These are phyloP conservation scores for Mesocricetus auratus DNA, from an alignment of 2,113 vertebrate species.

Conservation along the genomic window DNA sequence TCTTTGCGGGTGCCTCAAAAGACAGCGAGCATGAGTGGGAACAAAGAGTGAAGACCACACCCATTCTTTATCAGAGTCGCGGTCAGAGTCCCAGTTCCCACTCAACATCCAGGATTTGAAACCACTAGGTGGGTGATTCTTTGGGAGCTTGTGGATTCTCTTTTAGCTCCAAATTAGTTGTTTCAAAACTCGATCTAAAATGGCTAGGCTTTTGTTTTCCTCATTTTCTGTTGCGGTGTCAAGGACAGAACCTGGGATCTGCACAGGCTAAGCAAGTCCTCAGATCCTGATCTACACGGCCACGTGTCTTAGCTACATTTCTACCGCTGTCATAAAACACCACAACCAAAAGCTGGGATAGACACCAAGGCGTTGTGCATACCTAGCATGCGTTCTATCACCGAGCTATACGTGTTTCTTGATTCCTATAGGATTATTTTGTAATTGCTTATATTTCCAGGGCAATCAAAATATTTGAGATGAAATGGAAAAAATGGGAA, in stretches of 20 bases:
- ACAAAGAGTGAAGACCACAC: conserved; percentile 31
- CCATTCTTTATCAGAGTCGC: conserved; percentile 20
- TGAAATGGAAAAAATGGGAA: not conserved
- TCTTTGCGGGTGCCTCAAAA: conserved; percentile 9
- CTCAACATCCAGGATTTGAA: conserved; percentile 37
- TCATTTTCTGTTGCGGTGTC: not conserved
- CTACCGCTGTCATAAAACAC: not conserved
- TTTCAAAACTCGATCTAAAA: conserved; percentile 39
- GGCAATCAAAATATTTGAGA: conserved; percentile 42
- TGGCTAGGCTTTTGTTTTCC: not conserved
- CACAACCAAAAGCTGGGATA: not conserved
- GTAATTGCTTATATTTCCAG: not conserved
- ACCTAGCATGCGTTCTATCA: not conserved
- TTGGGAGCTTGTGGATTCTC: not conserved
- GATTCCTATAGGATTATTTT: not conserved
- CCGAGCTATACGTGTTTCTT: not conserved
- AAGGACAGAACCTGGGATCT: not conserved
- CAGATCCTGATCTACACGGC: not conserved
- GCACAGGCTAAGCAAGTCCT: too few species aligned
- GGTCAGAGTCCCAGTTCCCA: not conserved
- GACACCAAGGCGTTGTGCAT: not conserved
- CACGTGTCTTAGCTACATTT: not conserved
- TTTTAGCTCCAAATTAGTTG: conserved; percentile 10
- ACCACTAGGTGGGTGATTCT: not conserved
- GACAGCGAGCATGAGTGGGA: conserved; percentile 15